A percentile compares a stretch with the other conserved stretches of the same genome.
Evolutionary conservation across 92 coral and sea anemone genomes (phyloP).

Genomic region (Bergia sp.): DNA sequence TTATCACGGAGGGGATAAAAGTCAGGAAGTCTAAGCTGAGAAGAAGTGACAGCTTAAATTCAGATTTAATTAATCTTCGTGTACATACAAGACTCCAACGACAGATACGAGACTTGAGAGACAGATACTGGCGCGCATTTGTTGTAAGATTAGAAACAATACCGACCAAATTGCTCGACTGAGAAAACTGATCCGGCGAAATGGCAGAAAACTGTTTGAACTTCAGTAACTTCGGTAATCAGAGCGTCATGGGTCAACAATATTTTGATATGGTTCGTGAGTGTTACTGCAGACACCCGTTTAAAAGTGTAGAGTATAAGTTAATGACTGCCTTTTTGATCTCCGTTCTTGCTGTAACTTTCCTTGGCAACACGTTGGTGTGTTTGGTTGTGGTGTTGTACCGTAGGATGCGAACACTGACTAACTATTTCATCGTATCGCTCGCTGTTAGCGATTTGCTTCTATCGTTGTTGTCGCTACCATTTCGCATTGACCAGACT

Average conservation of each 20-base stretch:
- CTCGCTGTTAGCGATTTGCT: conserved; percentile 89
- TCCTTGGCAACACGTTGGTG: conserved; percentile 82
- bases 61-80: conserved; percentile 20
- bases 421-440: conserved; percentile 90
- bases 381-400: conserved; percentile 72
- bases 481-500: conserved; percentile 78
- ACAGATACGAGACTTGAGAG: background rate
- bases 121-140: background rate
- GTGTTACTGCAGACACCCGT: conserved; percentile 16
- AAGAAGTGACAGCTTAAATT: conserved; percentile 1
- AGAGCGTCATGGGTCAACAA: conserved; percentile 10
- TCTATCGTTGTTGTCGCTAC: conserved; percentile 69
- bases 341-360: conserved; percentile 72
- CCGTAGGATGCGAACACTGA: conserved; percentile 83
- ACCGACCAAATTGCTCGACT: background rate
- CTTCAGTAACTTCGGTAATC: background rate
- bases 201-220: conserved; percentile 23
- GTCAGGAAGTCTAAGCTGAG: conserved; percentile 26
- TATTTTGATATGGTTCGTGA: background rate
- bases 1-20: background rate
- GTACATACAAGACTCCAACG: background rate
- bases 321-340: conserved; percentile 70
- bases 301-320: conserved; percentile 44
- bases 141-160: background rate
- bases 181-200: background rate